Base-by-base conservation (phyloP, 2,797 vertebrate species). In the Chloroceryle inda region DNA sequence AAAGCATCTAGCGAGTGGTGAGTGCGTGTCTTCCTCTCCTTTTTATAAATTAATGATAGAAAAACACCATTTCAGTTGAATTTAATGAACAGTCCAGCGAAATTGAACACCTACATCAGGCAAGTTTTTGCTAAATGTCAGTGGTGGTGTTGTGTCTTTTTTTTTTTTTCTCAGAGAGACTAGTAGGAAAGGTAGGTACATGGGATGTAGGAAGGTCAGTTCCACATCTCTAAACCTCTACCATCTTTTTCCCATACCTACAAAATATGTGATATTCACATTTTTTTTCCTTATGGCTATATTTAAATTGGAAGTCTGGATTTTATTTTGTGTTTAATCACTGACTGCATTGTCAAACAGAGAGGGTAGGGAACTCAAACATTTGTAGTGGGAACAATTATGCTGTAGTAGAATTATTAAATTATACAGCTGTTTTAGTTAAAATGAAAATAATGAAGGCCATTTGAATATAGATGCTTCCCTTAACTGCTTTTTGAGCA, bases 401-500 rank as follows among this genome's bases (percentile, higher is more conserved):
- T 69, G 2, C 5, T 45, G 6, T 47, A 40, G 53, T 56, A 81
- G 31, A 64, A 42, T 68, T 62, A 53, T 49, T 91, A 49, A 94
- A 88, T 77, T 88, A 72, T 35, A 49, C 11, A 71, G 64, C 5
- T 44, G 31, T 61, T 58, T 86, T 56, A 78, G 7, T 63, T 95
- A 68, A 86, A 94, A 89, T 78, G 38, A 53, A 88, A 93, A 66
- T 76, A 58, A 52, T 61, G 35, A 33, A 33, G 3, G 7, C 3
- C 8, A 38, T 49, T 69, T 88, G 88, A 56, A 38, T 49, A 27
- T 14, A 18, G 4, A 26, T 85, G 50, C 6, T 86, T 92, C 19
- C 72, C 6, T 59, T 21, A 83, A 74, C 22, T 88, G 18, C 17
- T 67, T 96, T 82, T 85, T 68, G 63, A 92, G 92, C 35, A 35